Evolutionary conservation across 2,888 invertebrate genomes (phyloP).

Genomic region (Desoria tigrina): DNA sequence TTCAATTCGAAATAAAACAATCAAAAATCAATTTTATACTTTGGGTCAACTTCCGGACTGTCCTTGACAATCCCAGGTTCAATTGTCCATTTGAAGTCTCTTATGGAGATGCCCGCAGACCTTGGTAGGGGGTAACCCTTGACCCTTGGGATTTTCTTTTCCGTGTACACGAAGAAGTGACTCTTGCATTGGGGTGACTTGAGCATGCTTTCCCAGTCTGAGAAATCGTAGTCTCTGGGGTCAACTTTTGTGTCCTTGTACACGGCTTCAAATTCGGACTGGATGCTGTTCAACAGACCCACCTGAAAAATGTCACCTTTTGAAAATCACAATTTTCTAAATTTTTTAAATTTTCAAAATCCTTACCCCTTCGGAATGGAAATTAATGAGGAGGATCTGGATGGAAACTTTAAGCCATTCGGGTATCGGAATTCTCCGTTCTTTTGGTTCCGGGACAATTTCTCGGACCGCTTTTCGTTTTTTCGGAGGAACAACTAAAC

Average conservation of each 20-base stretch:
- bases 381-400: constrained; percentile 12
- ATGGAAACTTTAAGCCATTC: constrained; percentile 16
- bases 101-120: neutral
- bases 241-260: neutral
- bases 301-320: neutral
- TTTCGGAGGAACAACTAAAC: too few species aligned
- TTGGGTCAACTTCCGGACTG: too few species aligned
- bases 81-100: neutral
- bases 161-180: constrained; percentile 3
- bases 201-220: constrained; percentile 15
- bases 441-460: too few species aligned
- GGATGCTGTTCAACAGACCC: constrained; percentile 3
- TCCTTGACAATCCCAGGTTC: neutral
- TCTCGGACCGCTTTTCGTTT: too few species aligned
- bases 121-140: constrained; percentile 11
- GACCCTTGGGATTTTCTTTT: constrained; percentile 3
- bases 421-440: neutral
- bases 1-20: too few species aligned
- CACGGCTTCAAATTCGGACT: constrained; percentile 9
- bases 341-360: neutral
- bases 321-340: neutral
- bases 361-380: constrained; percentile 11
- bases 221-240: neutral
- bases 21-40: too few species aligned
- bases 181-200: constrained; percentile 10